Conservation (phyloP, 2,113 vertebrate species). For the Pampusana beccarii region DNA sequence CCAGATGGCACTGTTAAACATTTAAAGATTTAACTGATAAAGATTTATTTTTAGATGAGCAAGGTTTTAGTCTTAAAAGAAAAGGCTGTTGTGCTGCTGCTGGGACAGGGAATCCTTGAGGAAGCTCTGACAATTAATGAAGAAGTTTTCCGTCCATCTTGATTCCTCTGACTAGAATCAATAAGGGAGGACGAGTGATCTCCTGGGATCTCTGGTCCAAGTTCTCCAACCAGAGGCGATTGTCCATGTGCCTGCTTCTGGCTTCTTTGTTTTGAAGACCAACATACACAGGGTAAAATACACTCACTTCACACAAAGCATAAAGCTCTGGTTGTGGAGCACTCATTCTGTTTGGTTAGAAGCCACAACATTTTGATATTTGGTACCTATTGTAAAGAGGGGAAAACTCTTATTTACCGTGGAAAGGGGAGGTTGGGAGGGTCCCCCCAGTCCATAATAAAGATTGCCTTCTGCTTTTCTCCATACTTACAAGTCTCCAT, state of each 20-base stretch:
- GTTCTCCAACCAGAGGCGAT: neutral
- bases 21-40: slow-evolving; percentile 32
- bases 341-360: neutral
- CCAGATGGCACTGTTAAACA: slow-evolving; percentile 66
- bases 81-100: neutral
- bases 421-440: neutral
- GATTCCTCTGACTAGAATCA: neutral
- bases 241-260: neutral
- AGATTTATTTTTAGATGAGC: neutral
- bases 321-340: neutral
- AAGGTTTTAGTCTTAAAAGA: neutral
- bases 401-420: neutral
- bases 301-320: rapidly evolving
- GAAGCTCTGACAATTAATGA: neutral
- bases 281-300: neutral
- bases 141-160: neutral
- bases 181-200: neutral
- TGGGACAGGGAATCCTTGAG: neutral
- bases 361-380: neutral
- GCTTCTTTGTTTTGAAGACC: neutral
- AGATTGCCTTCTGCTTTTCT: neutral
- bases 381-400: rapidly evolving
- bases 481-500: rapidly evolving
- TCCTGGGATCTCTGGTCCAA: neutral
- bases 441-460: neutral